Base-by-base conservation (phyloP, 2,113 vertebrate genomes). In the Candoia aspera region DNA sequence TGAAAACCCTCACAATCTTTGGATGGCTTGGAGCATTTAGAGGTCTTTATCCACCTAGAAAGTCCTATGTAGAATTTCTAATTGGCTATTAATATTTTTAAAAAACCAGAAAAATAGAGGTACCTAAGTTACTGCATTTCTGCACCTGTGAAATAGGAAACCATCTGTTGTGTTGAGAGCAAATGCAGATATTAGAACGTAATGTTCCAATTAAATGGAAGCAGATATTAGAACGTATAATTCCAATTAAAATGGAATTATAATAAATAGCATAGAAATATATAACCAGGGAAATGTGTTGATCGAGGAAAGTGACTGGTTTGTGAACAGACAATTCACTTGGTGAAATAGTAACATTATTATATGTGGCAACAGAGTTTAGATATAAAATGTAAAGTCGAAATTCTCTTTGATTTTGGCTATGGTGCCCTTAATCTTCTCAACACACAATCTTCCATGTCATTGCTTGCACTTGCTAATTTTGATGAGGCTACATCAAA, bases 111-210 rank as follows among this genome's bases (percentile, higher is more conserved):
- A 4, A 26, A 33, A 93, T 94, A 42, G 92, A 57, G 17, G 91
- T 89, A 93, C 90, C 95, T 54, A 58, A 92, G 95, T 94, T 94
- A 90, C 92, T 95, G 2, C 84, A 94, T 93, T 94, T 95, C 93
- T 94, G 85, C 33, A 15, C 57, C 93, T 84, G 10, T 12, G 68
- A 62, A 57, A 46, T 64, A 93, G 55, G 58, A 87, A n/a, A 24
- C 0, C 17, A 92, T 91, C 90, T 79, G 42, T 64, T 88, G 96
- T 8, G 13, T 90, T 94, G 90, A 93, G 88, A 86, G 89, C 91
- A 88, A 29, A 23, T 86, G 6, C 0, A 24, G 49, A 53, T 55
- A 86, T 94, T 9, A 8, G 62, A 53, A 21, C 49, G 4, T 64
- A 11, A 0, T 6, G n/a, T n/a, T n/a, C n/a, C n/a, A n/a, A n/a